A percentile compares a stretch with the other conserved stretches of the same genome.
Conservation (phyloP, 2,888 invertebrate species). For the Cordilura impudica region DNA sequence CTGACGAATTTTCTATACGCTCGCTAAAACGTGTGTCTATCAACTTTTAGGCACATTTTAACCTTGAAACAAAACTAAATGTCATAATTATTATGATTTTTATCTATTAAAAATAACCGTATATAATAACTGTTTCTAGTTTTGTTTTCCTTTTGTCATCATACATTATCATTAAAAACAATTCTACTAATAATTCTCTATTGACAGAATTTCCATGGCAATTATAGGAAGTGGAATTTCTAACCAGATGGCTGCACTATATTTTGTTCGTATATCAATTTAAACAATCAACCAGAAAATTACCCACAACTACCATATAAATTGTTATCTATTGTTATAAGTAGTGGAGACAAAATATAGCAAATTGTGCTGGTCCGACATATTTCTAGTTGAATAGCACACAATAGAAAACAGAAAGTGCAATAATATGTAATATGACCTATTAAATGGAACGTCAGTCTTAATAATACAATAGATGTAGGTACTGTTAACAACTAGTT, state of each 20-base stretch:
- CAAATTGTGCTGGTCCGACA: not conserved
- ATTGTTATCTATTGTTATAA: no score
- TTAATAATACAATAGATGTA: no score
- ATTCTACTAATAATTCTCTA: slow-evolving; percentile 2
- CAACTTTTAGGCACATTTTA: no score
- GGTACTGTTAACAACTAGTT: no score
- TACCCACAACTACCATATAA: no score
- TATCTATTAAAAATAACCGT: no score
- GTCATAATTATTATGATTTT: no score
- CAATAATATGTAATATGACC: not conserved
- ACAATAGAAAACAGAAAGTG: not conserved
- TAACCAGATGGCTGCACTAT: not conserved
- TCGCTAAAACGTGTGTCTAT: no score
- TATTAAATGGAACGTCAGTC: slow-evolving; percentile 18
- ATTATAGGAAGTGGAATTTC: slow-evolving; percentile 4
- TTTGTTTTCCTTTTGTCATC: not conserved
- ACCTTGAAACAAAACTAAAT: no score
- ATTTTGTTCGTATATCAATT: not conserved
- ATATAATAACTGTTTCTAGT: no score
- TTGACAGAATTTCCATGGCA: not conserved
- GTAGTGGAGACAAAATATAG: no score
- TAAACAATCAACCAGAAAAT: not conserved
- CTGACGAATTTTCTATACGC: no score
- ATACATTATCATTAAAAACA: not conserved
- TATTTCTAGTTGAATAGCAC: not conserved